phyloP scores from a whole-genome alignment of 2,888 invertebrate species.

The Gymnocheta viridis region DNA sequence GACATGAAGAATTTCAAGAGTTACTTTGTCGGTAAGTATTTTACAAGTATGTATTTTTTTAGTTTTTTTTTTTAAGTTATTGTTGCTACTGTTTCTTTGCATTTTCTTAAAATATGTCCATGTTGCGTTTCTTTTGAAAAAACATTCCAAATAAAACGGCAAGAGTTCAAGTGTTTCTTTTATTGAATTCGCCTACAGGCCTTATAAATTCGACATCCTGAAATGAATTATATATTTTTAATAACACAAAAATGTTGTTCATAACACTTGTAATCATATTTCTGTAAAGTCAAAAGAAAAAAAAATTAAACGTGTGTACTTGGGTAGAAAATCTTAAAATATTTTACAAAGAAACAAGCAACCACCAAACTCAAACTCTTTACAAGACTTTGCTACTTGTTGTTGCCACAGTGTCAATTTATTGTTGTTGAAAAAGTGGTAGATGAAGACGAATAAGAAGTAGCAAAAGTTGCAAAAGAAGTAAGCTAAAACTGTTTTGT shows the following conservation, averaged over 20 bases:
- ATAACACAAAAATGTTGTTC: conserved; percentile 59
- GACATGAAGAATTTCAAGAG: conserved; percentile 60
- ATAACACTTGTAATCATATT: conserved; percentile 66
- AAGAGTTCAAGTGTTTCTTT: conserved; percentile 53
- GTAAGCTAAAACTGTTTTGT: conserved; percentile 1
- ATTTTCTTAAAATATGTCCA: not conserved
- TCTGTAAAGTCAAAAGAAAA: conserved; percentile 46
- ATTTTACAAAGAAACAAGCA: conserved; percentile 12
- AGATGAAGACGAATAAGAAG: conserved; percentile 38
- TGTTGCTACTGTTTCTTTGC: conserved; percentile 61
- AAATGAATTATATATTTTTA: conserved; percentile 60
- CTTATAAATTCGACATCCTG: conserved; percentile 43
- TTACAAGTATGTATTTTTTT: not conserved
- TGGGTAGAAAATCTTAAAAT: conserved; percentile 47
- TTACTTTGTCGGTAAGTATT: conserved; percentile 66
- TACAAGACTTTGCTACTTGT: conserved; percentile 61
- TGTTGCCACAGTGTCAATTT: conserved; percentile 65
- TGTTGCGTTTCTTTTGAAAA: conserved; percentile 16
- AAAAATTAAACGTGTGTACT: not conserved
- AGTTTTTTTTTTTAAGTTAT: conserved; percentile 25
- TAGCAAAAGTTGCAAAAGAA: conserved; percentile 6
- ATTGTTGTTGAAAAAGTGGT: conserved; percentile 30
- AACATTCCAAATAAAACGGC: conserved; percentile 43
- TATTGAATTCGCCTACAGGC: conserved; percentile 57
- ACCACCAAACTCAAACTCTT: conserved; percentile 52